Evolutionary conservation across 1,140 invertebrate genomes (phyloP), one percentile per base, ranked within the genome.

Genomic region (Lepeophtheirus salmonis): DNA sequence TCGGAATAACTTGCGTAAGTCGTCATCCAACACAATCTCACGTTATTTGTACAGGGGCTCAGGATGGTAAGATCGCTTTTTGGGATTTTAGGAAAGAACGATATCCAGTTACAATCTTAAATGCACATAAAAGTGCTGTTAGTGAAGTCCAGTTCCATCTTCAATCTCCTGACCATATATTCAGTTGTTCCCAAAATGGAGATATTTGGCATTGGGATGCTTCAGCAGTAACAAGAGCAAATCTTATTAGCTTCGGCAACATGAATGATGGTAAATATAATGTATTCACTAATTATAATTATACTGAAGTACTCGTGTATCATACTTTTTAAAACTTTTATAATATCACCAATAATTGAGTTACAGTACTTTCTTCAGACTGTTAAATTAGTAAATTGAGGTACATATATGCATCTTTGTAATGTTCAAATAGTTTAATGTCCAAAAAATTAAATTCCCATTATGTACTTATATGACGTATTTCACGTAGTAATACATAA

Each of bases 161-260:
- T 20, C 52, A 54, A 23, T n/a, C 14, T 16, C 52, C 52, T n/a
- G 52, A 54, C n/a, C 52, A 54, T 24, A 24, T 54, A 2, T 54
- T 54, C 2, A 54, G 52, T 23, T 54, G 52, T 20, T 54, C 52
- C n/a, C 52, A 54, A 20, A 54, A 54, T 23, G 52, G 52, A 54
- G 52, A 54, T 21, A 24, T 54, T 2, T 54, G 17, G 17, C 52
- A 54, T 23, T 54, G 52, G 52, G 23, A 54, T 54, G 52, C 18
- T 3, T 21, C 52, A 14, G 52, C 52, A 3, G 52, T 24, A 20
- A 21, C 52, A 2, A 14, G 52, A 54, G 18, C 52, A 2, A 24
- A 21, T 3, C 16, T 54, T 22, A 52, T 52, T 16, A 41, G 30
- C 30, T 41, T 41, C n/a, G 30, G 30, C 6, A 41, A 41, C n/a